Evolutionary conservation across 2,888 invertebrate species (phyloP).

Genomic region (Heliconius charithonia): DNA sequence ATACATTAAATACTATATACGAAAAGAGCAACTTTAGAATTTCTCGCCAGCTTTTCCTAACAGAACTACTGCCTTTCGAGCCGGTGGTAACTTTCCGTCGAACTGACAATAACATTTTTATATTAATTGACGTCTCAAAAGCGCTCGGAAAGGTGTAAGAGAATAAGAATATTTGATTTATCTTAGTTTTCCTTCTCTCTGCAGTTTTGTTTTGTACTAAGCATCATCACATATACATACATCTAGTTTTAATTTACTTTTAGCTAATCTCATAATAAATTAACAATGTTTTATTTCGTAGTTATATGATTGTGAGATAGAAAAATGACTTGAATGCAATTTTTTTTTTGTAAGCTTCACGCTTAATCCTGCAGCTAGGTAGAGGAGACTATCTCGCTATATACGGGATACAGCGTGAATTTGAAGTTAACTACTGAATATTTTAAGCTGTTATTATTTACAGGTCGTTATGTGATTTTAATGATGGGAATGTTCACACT

Average conservation of each 20-base stretch:
- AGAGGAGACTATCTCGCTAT: background rate
- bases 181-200: background rate
- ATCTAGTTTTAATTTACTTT: background rate
- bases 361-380: no score
- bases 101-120: constrained; percentile 22
- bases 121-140: constrained; percentile 19
- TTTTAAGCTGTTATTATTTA: constrained; percentile 37
- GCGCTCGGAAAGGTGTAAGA: background rate
- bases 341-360: no score
- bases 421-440: background rate
- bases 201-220: background rate
- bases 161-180: constrained; percentile 12
- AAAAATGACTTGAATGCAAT: background rate
- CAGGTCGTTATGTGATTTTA: constrained; percentile 96
- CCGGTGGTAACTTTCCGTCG: background rate
- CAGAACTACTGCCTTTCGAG: background rate
- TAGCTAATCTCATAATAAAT: background rate
- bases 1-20: background rate
- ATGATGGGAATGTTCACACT: constrained; percentile 97
- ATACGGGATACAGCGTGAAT: background rate
- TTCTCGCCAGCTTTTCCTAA: background rate
- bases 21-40: background rate
- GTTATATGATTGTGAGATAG: background rate
- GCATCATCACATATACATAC: no score
- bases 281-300: background rate